Conservation (phyloP, 64 coral and sea anemone species). For the Pachyseris speciosa region DNA sequence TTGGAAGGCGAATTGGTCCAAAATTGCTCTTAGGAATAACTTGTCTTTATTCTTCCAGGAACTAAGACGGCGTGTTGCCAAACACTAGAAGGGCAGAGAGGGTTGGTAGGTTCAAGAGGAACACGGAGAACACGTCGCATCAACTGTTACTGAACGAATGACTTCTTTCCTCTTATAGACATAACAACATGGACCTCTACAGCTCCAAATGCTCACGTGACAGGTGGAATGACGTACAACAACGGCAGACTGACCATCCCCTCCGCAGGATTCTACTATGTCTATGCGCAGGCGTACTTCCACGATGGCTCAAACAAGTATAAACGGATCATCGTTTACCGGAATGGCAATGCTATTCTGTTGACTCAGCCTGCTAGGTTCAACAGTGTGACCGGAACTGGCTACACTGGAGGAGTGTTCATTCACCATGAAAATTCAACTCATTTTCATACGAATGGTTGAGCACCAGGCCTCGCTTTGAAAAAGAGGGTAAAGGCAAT, state of each 20-base stretch:
- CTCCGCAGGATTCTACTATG: slow-evolving; percentile 45
- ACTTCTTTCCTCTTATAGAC: not conserved
- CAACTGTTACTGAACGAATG: not conserved
- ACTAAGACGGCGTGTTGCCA: no score
- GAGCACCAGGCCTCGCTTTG: no score
- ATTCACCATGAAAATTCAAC: no score
- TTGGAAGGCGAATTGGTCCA: no score
- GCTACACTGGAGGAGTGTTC: slow-evolving; percentile 28
- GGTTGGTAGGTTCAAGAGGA: no score
- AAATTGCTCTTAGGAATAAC: no score
- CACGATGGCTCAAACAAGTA: not conserved
- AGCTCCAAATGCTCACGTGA: slow-evolving; percentile 32
- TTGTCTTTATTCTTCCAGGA: no score
- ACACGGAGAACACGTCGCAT: no score
- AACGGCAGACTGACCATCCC: slow-evolving; percentile 45
- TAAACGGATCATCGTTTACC: not conserved
- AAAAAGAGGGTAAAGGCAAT: no score
- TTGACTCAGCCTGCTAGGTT: not conserved
- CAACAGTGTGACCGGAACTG: not conserved
- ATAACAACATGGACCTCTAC: slow-evolving; percentile 42
- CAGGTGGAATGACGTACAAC: slow-evolving; percentile 44
- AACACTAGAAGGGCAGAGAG: no score
- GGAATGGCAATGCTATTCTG: not conserved
- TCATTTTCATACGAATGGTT: no score
- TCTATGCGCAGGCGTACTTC: slow-evolving; percentile 59